phyloP scores from a whole-genome alignment of 1,140 invertebrate species.

The Lepidurus apus region DNA sequence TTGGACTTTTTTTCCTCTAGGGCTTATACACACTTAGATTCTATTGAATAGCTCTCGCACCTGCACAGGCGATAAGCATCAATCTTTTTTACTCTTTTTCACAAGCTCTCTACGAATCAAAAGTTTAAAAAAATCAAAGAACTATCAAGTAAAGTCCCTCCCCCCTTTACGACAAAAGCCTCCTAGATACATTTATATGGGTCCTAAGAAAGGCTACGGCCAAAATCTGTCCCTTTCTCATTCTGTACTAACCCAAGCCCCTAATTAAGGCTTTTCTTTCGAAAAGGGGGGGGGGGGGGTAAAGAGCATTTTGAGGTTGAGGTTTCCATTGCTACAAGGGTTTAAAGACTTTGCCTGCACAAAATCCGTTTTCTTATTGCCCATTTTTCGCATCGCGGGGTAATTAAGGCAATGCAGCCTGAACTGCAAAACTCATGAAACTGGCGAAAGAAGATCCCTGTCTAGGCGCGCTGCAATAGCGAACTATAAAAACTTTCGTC shows the following conservation, averaged over 20 bases:
- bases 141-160: not conserved
- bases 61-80: conserved; percentile 9
- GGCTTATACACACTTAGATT: not conserved
- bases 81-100: not conserved
- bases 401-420: too few species aligned
- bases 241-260: not conserved
- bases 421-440: too few species aligned
- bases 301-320: too few species aligned
- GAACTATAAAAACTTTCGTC: too few species aligned
- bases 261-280: not conserved
- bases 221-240: not conserved
- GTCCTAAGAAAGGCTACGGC: not conserved
- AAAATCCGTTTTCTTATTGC: too few species aligned
- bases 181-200: conserved; percentile 15
- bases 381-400: too few species aligned
- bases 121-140: not conserved
- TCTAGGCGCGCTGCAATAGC: too few species aligned
- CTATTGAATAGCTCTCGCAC: conserved; percentile 7
- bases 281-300: too few species aligned
- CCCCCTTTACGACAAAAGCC: conserved; percentile 2
- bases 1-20: not conserved
- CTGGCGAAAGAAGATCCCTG: too few species aligned
- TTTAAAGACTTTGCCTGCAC: too few species aligned
- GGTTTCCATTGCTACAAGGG: too few species aligned
- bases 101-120: not conserved